phyloP scores from a whole-genome alignment of 1,140 invertebrate species.

The Rhagoletis pomonella region DNA sequence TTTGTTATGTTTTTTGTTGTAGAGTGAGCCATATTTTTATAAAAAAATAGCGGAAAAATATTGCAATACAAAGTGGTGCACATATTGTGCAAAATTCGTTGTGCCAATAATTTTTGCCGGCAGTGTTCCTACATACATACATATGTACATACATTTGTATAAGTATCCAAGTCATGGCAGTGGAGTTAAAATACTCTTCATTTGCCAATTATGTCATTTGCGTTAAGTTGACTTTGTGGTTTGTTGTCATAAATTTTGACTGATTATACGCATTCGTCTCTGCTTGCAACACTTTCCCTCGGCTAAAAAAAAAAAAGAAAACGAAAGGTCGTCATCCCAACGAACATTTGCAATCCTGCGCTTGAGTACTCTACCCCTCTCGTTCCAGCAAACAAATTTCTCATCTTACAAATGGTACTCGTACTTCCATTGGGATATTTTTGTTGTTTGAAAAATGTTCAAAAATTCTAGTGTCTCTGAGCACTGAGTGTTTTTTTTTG shows the following conservation, averaged over 20 bases:
- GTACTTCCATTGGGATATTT: neutral
- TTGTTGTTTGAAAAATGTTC: neutral
- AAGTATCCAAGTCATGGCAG: neutral
- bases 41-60: too few species aligned
- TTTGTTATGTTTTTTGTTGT: too few species aligned
- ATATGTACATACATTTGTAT: neutral
- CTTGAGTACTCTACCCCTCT: neutral
- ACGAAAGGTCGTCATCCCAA: neutral
- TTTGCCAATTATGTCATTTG: slow-evolving; percentile 68
- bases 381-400: neutral
- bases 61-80: too few species aligned
- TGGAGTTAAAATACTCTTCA: slow-evolving; percentile 19
- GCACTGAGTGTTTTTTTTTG: too few species aligned
- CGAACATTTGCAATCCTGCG: neutral
- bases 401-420: neutral
- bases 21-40: too few species aligned
- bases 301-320: neutral
- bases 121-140: neutral
- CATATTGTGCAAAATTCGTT: too few species aligned
- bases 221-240: slow-evolving; percentile 71
- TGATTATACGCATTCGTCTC: slow-evolving; percentile 72
- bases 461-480: too few species aligned
- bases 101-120: too few species aligned
- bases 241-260: slow-evolving; percentile 74
- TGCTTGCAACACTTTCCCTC: slow-evolving; percentile 9